Conservation (phyloP, 1,140 invertebrate genomes). For the Chlorops oryzae region DNA sequence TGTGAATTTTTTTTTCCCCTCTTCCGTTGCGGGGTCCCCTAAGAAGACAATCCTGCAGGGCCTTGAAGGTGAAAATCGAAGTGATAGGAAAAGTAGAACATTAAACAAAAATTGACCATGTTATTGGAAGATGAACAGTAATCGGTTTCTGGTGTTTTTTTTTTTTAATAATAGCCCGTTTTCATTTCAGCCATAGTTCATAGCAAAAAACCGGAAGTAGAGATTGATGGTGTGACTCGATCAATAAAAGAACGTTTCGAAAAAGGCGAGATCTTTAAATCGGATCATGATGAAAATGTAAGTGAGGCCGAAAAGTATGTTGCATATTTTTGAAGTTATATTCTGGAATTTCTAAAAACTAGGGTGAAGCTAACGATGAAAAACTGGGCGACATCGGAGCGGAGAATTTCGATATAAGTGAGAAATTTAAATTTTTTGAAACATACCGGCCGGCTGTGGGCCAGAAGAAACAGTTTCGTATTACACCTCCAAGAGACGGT, state of each 20-base stretch:
- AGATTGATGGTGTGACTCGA: conserved; percentile 59
- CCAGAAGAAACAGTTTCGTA: conserved; percentile 68
- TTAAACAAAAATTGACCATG: too few species aligned
- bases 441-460: conserved; percentile 66
- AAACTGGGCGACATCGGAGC: conserved; percentile 69
- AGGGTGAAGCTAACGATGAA: conserved; percentile 64
- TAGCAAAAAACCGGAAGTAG: conserved; percentile 56
- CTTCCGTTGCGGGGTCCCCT: too few species aligned
- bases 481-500: conserved; percentile 76
- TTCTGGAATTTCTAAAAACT: too few species aligned
- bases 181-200: conserved; percentile 50
- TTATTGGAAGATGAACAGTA: too few species aligned
- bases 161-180: conserved; percentile 1
- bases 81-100: too few species aligned
- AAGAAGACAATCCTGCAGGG: too few species aligned
- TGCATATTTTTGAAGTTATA: too few species aligned
- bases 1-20: too few species aligned
- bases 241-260: conserved; percentile 79
- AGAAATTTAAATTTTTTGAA: conserved; percentile 88
- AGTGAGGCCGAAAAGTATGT: too few species aligned
- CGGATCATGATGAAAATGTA: too few species aligned
- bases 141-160: too few species aligned
- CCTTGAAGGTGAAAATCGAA: too few species aligned
- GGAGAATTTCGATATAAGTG: conserved; percentile 72
- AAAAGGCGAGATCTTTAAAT: conserved; percentile 64